phyloP scores from a whole-genome alignment of 1,140 invertebrate genomes.

The Papilio aristodemus region DNA sequence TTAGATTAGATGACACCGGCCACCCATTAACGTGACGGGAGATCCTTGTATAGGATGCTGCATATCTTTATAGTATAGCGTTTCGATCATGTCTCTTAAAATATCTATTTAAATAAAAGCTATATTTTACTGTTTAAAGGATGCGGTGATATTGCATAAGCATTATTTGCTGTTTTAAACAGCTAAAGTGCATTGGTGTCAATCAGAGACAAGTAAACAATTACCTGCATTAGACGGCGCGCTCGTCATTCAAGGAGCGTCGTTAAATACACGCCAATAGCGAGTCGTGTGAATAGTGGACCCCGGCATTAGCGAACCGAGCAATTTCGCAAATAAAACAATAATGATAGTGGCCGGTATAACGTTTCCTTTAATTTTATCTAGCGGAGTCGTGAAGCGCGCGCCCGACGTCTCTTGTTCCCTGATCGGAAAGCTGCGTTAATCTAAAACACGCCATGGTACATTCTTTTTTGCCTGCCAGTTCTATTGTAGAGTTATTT shows the following conservation, averaged over 20 bases:
- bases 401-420: constrained; percentile 36
- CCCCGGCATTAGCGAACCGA: constrained; percentile 50
- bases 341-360: constrained; percentile 64
- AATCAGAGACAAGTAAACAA: constrained; percentile 54
- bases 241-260: constrained; percentile 64
- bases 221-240: constrained; percentile 58
- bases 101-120: not conserved
- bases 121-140: not conserved
- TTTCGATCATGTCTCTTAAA: not conserved
- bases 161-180: not conserved
- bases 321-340: constrained; percentile 72
- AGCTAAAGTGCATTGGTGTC: constrained; percentile 20
- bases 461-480: constrained; percentile 11
- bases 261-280: constrained; percentile 59
- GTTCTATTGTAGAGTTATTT: not conserved
- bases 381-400: constrained; percentile 44
- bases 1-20: no score
- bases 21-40: no score
- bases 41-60: not conserved
- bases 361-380: constrained; percentile 62
- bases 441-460: constrained; percentile 6
- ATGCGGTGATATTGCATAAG: constrained; percentile 17
- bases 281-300: constrained; percentile 57
- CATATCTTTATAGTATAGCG: not conserved
- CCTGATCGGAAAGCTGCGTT: constrained; percentile 21